Conservation (phyloP, 2,888 invertebrate genomes). For the Morpho achilles region DNA sequence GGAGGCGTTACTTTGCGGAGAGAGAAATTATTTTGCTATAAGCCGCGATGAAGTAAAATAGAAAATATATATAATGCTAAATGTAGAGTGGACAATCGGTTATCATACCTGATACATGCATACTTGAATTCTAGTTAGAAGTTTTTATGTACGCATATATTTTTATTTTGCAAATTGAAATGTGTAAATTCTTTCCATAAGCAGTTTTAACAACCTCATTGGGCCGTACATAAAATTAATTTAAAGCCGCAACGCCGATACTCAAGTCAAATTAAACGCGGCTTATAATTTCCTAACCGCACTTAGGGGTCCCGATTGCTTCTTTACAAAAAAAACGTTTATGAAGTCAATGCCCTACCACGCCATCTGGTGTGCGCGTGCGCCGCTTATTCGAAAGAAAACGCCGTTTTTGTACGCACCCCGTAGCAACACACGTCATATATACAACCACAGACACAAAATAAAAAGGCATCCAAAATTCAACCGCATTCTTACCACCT, state of each 20-base stretch:
- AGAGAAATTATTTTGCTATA: too few species aligned
- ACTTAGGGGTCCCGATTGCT: slow-evolving; percentile 67
- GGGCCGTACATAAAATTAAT: slow-evolving; percentile 14
- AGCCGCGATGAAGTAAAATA: too few species aligned
- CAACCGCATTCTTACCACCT: slow-evolving; percentile 26
- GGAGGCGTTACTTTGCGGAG: too few species aligned
- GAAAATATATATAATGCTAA: too few species aligned
- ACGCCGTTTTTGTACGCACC: slow-evolving; percentile 43
- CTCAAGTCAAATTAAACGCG: slow-evolving; percentile 55
- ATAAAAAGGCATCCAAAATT: slow-evolving; percentile 15
- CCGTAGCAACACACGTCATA: slow-evolving; percentile 43
- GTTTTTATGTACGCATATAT: too few species aligned
- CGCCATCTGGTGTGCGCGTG: slow-evolving; percentile 66
- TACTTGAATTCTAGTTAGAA: too few species aligned
- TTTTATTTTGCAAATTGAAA: too few species aligned
- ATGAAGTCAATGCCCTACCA: slow-evolving; percentile 67
- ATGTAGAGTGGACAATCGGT: too few species aligned
- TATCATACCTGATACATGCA: too few species aligned
- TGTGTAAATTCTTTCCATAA: too few species aligned
- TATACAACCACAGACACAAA: slow-evolving; percentile 15
- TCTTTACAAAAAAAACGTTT: slow-evolving; percentile 53
- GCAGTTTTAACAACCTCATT: slow-evolving; percentile 10
- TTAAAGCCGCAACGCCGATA: slow-evolving; percentile 45
- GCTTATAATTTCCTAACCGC: slow-evolving; percentile 55
- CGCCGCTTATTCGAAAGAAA: slow-evolving; percentile 36